Evolutionary conservation across 2,113 vertebrate genomes (phyloP).

Genomic region (Glaucomys volans): DNA sequence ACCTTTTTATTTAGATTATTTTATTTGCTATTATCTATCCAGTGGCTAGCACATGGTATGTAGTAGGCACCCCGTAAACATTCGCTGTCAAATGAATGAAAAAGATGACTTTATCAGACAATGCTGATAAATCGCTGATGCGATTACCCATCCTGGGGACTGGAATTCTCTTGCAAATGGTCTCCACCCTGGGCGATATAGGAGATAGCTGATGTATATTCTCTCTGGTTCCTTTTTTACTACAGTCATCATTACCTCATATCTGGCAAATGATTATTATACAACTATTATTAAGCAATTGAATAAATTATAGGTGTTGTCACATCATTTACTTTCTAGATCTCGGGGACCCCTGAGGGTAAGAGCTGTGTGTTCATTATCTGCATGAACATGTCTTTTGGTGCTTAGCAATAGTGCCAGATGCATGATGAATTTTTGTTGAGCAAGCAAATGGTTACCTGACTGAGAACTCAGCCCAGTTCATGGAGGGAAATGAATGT

Average conservation of each 20-base stretch:
- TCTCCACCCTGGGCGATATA: not conserved
- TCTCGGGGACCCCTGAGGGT: not conserved
- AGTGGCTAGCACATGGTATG: not conserved
- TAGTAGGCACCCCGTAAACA: not conserved
- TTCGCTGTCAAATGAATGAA: not conserved
- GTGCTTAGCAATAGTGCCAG: slow-evolving; percentile 36
- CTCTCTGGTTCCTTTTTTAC: not conserved
- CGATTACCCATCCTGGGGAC: not conserved
- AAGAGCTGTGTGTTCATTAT: not conserved
- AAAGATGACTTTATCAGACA: not conserved
- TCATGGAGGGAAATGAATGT: slow-evolving; percentile 25
- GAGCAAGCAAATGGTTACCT: slow-evolving; percentile 61
- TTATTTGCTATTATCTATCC: not conserved
- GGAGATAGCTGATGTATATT: not conserved
- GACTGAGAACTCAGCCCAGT: not conserved
- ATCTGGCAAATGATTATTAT: slow-evolving; percentile 29
- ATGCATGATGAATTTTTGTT: slow-evolving; percentile 49
- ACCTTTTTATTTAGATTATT: not conserved
- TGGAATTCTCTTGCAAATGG: not conserved
- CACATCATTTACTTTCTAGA: slow-evolving; percentile 43
- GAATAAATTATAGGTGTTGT: slow-evolving; percentile 53
- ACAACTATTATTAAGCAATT: slow-evolving; percentile 43
- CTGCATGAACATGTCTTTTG: not conserved
- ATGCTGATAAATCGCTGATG: not conserved
- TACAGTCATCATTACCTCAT: not conserved